Conservation (phyloP, 2,888 invertebrate species). For the Zygaena filipendulae region DNA sequence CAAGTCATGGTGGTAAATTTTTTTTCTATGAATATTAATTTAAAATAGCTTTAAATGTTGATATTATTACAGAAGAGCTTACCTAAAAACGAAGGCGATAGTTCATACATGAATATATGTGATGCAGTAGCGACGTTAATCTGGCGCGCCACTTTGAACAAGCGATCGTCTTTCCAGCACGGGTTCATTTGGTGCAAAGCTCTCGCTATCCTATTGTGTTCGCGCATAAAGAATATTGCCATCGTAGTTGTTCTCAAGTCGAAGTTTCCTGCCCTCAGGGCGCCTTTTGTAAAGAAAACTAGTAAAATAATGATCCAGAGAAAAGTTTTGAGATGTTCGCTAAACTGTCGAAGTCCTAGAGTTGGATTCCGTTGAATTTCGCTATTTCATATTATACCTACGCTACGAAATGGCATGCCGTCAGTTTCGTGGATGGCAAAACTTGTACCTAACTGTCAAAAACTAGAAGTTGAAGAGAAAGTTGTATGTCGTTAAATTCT, state of each 20-base stretch:
- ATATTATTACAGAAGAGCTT: too few species aligned
- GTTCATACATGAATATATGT: slow-evolving; percentile 43
- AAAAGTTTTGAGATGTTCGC: slow-evolving; percentile 3
- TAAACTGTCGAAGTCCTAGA: too few species aligned
- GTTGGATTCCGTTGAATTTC: too few species aligned
- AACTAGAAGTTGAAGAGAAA: too few species aligned
- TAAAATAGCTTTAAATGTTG: too few species aligned
- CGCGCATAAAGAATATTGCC: slow-evolving; percentile 43
- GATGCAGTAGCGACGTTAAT: slow-evolving; percentile 42
- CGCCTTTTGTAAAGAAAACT: slow-evolving; percentile 36
- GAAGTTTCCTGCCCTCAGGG: slow-evolving; percentile 38
- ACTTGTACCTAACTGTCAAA: too few species aligned
- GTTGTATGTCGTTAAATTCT: too few species aligned
- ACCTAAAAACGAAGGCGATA: slow-evolving; percentile 40
- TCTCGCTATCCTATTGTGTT: slow-evolving; percentile 42
- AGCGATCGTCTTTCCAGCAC: slow-evolving; percentile 47
- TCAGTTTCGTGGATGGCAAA: too few species aligned
- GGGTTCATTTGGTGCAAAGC: slow-evolving; percentile 35
- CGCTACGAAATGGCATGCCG: too few species aligned
- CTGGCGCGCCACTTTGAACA: slow-evolving; percentile 43
- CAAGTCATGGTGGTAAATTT: too few species aligned
- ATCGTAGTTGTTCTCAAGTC: slow-evolving; percentile 38
- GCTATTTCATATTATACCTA: too few species aligned
- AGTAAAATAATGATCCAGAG: not conserved
- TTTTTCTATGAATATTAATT: too few species aligned